A percentile compares a stretch with the other conserved stretches of the same genome.
phyloP scores from a whole-genome alignment of 2,797 vertebrate genomes.

The Gallinago stenura region DNA sequence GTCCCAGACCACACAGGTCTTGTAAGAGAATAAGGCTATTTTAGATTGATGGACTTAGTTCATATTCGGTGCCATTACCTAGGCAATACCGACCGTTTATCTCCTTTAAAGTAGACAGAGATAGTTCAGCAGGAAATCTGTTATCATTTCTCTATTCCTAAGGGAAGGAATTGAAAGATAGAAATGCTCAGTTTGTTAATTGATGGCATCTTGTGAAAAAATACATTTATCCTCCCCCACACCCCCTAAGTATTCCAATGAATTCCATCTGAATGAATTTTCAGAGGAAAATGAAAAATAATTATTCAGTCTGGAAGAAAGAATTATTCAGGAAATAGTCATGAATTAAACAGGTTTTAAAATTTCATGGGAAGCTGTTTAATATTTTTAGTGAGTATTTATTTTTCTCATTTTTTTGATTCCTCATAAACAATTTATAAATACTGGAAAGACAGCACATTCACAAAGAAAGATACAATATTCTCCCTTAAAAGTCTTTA shows the following conservation, averaged over 20 bases:
- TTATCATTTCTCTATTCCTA: conserved; percentile 54
- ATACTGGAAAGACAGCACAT: neutral
- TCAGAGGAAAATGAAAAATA: conserved; percentile 28
- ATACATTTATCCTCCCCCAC: neutral
- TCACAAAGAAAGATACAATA: conserved; percentile 16
- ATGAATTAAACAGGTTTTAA: conserved; percentile 42
- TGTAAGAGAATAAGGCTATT: conserved; percentile 51
- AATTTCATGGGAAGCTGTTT: conserved; percentile 48
- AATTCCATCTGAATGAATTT: too few species aligned
- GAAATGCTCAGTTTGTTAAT: conserved; percentile 38
- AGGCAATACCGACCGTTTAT: conserved; percentile 49
- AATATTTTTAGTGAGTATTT: conserved; percentile 46
- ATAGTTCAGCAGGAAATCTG: conserved; percentile 64
- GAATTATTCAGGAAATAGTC: conserved; percentile 45
- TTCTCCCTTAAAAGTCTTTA: conserved; percentile 54
- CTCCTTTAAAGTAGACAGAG: conserved; percentile 65
- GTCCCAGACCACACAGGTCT: conserved; percentile 31
- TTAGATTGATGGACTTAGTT: conserved; percentile 63
- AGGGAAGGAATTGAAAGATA: conserved; percentile 43
- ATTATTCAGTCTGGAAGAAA: conserved; percentile 30
- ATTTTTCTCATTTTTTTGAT: conserved; percentile 20
- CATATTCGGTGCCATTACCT: conserved; percentile 44
- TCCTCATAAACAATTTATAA: conserved; percentile 58
- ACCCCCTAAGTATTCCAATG: neutral
- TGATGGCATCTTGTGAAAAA: conserved; percentile 28